Evolutionary conservation across 2,113 vertebrate genomes (phyloP).

Genomic region (Psilopsiagon aymara): DNA sequence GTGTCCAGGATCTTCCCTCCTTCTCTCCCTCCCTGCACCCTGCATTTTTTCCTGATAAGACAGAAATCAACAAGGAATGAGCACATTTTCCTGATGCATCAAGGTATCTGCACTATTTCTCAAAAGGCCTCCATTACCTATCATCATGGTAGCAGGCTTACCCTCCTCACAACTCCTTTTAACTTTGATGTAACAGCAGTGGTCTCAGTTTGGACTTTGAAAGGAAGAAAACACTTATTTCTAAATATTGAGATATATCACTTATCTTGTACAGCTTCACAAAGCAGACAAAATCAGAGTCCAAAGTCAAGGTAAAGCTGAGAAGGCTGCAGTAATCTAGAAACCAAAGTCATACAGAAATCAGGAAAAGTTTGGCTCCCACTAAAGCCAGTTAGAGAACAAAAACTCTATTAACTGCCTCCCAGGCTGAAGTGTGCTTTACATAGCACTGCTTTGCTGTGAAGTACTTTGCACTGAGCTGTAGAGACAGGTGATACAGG

Average conservation of each 20-base stretch:
- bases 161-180: neutral
- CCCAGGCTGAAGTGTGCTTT: neutral
- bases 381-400: neutral
- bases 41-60: neutral
- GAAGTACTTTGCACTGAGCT: neutral
- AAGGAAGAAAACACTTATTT: neutral
- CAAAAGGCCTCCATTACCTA: neutral
- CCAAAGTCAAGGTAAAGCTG: neutral
- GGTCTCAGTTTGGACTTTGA: neutral
- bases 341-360: neutral
- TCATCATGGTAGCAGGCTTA: neutral
- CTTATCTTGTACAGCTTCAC: neutral
- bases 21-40: neutral
- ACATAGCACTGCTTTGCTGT: neutral
- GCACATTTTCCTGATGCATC: fast-evolving
- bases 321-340: neutral
- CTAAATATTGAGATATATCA: neutral
- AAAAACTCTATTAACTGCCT: neutral
- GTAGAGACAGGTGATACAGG: neutral
- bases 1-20: neutral
- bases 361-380: neutral
- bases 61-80: neutral
- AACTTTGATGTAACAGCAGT: neutral
- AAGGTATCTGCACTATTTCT: neutral
- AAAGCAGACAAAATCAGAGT: neutral